Evolutionary conservation across 2,888 invertebrate genomes (phyloP).

Genomic region (Gordius sp.): DNA sequence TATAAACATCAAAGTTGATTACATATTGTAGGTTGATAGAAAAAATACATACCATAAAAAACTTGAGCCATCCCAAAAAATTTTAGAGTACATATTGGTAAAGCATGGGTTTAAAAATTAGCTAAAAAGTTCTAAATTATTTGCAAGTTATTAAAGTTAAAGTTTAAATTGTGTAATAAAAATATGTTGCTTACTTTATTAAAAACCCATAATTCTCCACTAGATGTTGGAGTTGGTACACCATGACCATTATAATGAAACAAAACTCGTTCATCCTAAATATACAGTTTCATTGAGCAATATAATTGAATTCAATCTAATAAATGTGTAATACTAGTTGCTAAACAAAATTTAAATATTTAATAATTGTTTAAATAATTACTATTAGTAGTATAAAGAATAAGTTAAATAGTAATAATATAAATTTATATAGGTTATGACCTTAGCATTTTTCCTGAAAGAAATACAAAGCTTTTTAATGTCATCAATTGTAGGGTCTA

Average conservation of each 20-base stretch:
- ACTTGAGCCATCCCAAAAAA: slow-evolving; percentile 15
- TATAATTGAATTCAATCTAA: no score
- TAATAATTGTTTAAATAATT: no score
- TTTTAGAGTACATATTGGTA: no score
- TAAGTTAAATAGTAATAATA: no score
- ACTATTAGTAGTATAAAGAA: no score
- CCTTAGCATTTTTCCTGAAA: slow-evolving; percentile 68
- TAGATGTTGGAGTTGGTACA: slow-evolving; percentile 80
- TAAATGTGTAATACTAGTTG: no score
- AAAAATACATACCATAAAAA: not conserved
- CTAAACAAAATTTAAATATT: no score
- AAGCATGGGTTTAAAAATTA: no score
- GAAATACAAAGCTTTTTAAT: slow-evolving; percentile 85
- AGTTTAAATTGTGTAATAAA: no score
- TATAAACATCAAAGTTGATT: no score
- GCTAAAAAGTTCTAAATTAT: no score
- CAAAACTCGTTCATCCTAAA: slow-evolving; percentile 61
- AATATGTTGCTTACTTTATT: slow-evolving; percentile 43
- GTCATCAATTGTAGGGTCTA: slow-evolving; percentile 90
- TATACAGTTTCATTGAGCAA: not conserved
- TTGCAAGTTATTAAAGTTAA: no score
- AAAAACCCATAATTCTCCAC: slow-evolving; percentile 98
- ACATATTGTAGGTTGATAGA: not conserved
- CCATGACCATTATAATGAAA: slow-evolving; percentile 99
- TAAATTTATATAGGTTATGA: slow-evolving; percentile 20